These are phyloP conservation scores for Chelonus insularis DNA, from an alignment of 1,140 invertebrate genomes.

Conservation along the genomic window DNA sequence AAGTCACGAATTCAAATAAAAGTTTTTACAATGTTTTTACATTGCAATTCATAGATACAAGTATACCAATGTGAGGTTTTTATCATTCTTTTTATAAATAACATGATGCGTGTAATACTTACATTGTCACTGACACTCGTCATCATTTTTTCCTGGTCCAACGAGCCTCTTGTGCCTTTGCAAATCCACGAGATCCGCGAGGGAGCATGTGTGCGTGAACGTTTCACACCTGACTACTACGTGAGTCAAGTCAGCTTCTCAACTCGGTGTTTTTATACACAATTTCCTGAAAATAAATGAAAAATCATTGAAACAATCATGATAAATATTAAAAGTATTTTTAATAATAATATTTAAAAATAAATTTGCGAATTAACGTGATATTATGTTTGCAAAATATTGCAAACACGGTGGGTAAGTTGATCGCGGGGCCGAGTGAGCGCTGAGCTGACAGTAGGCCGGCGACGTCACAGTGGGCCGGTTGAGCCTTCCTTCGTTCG, in stretches of 20 bases:
- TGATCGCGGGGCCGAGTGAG: conserved; percentile 60
- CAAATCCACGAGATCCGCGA: conserved; percentile 35
- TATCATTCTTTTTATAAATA: too few species aligned
- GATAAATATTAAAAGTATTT: conserved; percentile 24
- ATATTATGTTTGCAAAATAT: conserved; percentile 41
- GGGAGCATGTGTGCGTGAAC: conserved; percentile 29
- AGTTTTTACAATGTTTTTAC: too few species aligned
- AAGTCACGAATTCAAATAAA: background rate
- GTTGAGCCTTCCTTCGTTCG: conserved; percentile 61
- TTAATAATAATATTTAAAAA: background rate
- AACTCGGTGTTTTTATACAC: conserved; percentile 4
- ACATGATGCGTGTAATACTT: background rate
- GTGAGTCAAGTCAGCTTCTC: conserved; percentile 39
- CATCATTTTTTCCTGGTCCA: conserved; percentile 35
- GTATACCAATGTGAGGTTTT: too few species aligned
- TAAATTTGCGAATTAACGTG: conserved; percentile 31
- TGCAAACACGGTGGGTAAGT: conserved; percentile 56
- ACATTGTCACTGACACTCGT: background rate
- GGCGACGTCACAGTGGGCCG: conserved; percentile 63
- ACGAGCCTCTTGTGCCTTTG: conserved; percentile 32
- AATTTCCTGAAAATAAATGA: background rate
- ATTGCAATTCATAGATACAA: too few species aligned
- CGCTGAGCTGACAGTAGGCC: conserved; percentile 62
- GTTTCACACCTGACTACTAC: conserved; percentile 58
- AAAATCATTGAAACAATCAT: background rate